phyloP scores from a whole-genome alignment of 2,113 vertebrate genomes.

The Aptenodytes patagonicus region DNA sequence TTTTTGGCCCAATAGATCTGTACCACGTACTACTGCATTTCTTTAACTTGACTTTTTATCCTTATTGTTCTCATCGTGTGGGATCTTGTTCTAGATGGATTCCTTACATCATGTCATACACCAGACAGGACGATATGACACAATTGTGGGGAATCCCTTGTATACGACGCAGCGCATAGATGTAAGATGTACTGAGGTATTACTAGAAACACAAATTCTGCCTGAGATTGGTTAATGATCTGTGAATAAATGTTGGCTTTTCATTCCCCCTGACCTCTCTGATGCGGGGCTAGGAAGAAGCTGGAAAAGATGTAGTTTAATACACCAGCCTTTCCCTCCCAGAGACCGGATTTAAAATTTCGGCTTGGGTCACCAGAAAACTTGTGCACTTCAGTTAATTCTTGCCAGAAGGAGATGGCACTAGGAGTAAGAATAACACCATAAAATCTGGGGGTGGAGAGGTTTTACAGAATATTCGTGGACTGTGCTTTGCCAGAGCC shows the following conservation, averaged over 20 bases:
- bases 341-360: not conserved
- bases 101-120: conserved; percentile 65
- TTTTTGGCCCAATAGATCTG: not conserved
- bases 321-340: not conserved
- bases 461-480: not conserved
- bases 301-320: not conserved
- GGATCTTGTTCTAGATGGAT: conserved; percentile 48
- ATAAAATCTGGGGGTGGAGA: not conserved
- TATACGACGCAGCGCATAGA: conserved; percentile 59
- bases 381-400: not conserved
- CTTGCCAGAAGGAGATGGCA: not conserved
- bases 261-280: not conserved
- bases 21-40: not conserved
- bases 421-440: not conserved
- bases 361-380: not conserved
- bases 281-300: not conserved
- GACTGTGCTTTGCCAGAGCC: not conserved
- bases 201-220: not conserved
- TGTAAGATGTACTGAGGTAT: not conserved
- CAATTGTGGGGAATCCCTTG: conserved; percentile 57
- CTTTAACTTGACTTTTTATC: not conserved
- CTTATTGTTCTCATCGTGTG: not conserved
- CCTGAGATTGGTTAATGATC: not conserved
- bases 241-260: not conserved
- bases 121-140: conserved; percentile 48